Base-by-base conservation (phyloP, 2,113 vertebrate genomes). In the Protobothrops flavoviridis region DNA sequence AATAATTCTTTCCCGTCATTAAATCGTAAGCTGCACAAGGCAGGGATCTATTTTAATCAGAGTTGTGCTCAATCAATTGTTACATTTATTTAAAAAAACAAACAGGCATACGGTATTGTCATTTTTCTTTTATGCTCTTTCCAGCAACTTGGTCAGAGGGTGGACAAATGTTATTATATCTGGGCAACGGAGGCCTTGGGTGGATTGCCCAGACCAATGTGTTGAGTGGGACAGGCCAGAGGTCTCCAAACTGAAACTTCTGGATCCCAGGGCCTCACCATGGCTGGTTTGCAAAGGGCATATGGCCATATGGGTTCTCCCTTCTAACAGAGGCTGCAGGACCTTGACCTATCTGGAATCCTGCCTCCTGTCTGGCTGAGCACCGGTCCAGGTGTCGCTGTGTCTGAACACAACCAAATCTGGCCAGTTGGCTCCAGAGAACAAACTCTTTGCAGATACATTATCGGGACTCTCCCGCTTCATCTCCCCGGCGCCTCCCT, bases 311-410 rank as follows among this genome's bases (percentile, higher is more conserved):
- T 7, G n/a, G 69, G 69, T 81, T 81, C 11, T 21, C 69, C 69
- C 69, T 81, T 21, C 69, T 81, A 33, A 81, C 33, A 69, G 29
- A 69, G 64, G 64, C 64, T 69, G 29, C 29, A 81, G 74, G 33
- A 39, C 74, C 74, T 9, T 43, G 33, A 81, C 33, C 33, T 33
- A 39, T 17, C 74, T 43, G 74, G 33, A 81, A 39, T 45, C 55
- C 13, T 4, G 29, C 29, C 15, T 45, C 88, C 93, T 57, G 93
- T 91, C 93, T 91, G 93, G 1, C 94, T 94, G 95, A 95, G 95
- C 94, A 26, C 43, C 5, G 5, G 23, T 5, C 39, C 94, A 33
- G 74, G 87, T n/a, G 87, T 24, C 9, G 26, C 29, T 2, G 29
- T 50, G 57, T 43, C 74, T 11, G 39, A 55, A 17, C 43, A 81